Conservation (phyloP, 1,140 invertebrate species). For the Drosophila bocki region DNA sequence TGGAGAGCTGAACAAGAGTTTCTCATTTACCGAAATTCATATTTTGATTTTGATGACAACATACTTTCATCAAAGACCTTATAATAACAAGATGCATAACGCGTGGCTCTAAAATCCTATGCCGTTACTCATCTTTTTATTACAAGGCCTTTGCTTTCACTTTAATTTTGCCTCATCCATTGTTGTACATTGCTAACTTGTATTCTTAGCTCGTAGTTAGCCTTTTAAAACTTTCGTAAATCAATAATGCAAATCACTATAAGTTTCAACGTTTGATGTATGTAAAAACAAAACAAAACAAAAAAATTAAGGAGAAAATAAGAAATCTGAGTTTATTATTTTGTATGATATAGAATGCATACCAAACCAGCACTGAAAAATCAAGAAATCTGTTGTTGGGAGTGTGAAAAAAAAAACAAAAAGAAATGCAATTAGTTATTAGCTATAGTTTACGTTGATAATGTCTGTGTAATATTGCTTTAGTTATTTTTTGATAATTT, state of each 20-base stretch:
- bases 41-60: conserved; percentile 39
- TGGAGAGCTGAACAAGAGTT: background rate
- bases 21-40: conserved; percentile 17
- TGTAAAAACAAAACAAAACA: conserved; percentile 1
- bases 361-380: conserved; percentile 12
- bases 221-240: conserved; percentile 31
- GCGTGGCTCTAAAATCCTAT: too few relatives aligned
- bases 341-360: conserved; percentile 20
- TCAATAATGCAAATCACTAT: conserved; percentile 10
- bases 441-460: conserved; percentile 58
- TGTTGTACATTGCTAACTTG: conserved; percentile 40
- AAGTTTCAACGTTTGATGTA: conserved; percentile 29
- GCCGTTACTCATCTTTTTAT: background rate
- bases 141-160: background rate
- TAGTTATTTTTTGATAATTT: conserved; percentile 77
- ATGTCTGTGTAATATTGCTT: conserved; percentile 63
- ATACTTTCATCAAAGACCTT: background rate
- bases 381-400: background rate
- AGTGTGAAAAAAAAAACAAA: conserved; percentile 14
- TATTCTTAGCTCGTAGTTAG: conserved; percentile 42
- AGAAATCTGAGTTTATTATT: conserved; percentile 31
- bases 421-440: conserved; percentile 63
- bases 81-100: background rate
- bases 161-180: conserved; percentile 14
- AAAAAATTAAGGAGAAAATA: background rate